phyloP scores from a whole-genome alignment of 2,888 invertebrate genomes.

The Halictus ligatus region DNA sequence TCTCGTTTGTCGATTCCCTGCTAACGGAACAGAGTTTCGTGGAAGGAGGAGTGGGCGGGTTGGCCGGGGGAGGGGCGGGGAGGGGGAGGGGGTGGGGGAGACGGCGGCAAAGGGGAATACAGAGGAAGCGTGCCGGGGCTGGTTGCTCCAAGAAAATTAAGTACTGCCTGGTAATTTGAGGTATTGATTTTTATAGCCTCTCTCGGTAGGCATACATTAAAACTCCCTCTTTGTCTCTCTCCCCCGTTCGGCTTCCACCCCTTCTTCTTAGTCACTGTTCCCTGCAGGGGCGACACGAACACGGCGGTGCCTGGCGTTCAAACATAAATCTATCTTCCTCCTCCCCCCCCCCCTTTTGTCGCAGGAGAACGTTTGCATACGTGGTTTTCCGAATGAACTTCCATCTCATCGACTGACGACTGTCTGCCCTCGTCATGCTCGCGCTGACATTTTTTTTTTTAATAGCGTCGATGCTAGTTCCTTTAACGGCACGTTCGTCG shows the following conservation, averaged over 20 bases:
- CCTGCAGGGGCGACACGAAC: constrained; percentile 80
- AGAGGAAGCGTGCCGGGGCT: constrained; percentile 67
- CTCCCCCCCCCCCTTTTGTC: constrained; percentile 35
- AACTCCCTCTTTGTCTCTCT: constrained; percentile 76
- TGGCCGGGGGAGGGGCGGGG: constrained; percentile 20
- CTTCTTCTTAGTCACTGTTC: constrained; percentile 68
- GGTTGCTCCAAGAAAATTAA: constrained; percentile 83
- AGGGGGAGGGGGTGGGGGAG: constrained; percentile 30
- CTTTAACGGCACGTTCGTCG: background rate
- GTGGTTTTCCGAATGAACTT: constrained; percentile 45
- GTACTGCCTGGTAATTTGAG: constrained; percentile 84
- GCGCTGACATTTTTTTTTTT: constrained; percentile 16
- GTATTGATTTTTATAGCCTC: constrained; percentile 84
- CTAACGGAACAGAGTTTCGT: constrained; percentile 63
- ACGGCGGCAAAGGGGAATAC: constrained; percentile 58
- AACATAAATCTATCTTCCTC: constrained; percentile 61
- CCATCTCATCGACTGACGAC: constrained; percentile 27
- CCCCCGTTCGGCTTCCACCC: constrained; percentile 53
- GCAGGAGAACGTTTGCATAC: constrained; percentile 47
- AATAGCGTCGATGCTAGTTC: constrained; percentile 39
- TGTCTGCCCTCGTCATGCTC: background rate
- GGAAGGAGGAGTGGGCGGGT: constrained; percentile 23
- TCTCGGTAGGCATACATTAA: constrained; percentile 84
- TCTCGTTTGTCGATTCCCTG: constrained; percentile 65
- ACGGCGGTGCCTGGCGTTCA: constrained; percentile 81